Evolutionary conservation across 2,113 vertebrate species (phyloP), one percentile per base, ranked within the genome.

Genomic region (Formicarius rufipectus): DNA sequence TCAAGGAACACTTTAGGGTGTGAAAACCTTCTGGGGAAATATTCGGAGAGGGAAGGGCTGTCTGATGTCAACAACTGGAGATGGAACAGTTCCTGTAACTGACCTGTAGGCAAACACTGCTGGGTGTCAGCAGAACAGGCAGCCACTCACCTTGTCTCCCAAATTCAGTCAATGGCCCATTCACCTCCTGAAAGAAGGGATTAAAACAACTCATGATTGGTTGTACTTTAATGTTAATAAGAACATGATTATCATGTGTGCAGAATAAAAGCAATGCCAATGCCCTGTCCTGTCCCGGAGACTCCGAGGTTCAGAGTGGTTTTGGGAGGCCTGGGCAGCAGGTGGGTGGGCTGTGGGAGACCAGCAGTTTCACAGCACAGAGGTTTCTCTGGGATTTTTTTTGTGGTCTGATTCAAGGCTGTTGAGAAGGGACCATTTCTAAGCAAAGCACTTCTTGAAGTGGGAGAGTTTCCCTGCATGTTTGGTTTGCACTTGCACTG

Each of bases 81-180:
- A 21, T 12, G 33, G 11, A 23, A 13, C 2, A 2, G 28, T n/a
- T 27, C 67, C 71, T 2, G 1, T 9, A 55, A 27, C 71, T 31
- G 25, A 49, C 42, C 58, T 14, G 59, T 7, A 4, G 27, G 27
- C 4, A 28, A 22, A 3, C 3, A 0, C 60, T 14, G 37, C 25
- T 50, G 7, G 24, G 25, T 2, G 2, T 9, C 75, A 55, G 44
- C 42, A 12, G 35, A 27, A 73, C 39, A 30, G 14, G n/a, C 37
- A 64, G 73, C 3, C 90, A 49, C 96, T 97, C 82, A 99, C 99
- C 98, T 99, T 99, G 94, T n/a, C 96, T 98, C 93, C 99, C 99
- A 35, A 99, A 95, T 64, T 99, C 99, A 87, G 98, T 97, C 49
- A 99, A 75, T 2, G 97, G 97, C 44, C 98, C 98, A 13, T 96